Conservation (phyloP, 2,797 vertebrate genomes). For the Petrocephalus schoutedeni region DNA sequence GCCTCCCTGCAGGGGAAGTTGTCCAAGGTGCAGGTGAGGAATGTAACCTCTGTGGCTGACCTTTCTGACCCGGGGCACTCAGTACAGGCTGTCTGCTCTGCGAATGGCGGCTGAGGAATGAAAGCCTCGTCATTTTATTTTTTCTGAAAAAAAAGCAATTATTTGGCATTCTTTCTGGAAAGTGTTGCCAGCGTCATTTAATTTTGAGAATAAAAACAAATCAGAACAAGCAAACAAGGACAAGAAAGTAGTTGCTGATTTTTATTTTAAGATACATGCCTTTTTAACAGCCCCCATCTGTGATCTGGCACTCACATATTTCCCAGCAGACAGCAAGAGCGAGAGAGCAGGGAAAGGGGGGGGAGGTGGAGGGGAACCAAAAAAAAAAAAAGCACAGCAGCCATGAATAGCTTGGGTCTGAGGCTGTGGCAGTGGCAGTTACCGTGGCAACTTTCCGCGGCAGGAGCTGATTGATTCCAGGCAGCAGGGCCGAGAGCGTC, state of each 20-base stretch:
- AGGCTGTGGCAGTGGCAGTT: constrained; percentile 52
- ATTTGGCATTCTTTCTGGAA: not conserved
- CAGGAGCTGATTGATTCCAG: constrained; percentile 91
- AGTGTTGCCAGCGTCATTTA: not conserved
- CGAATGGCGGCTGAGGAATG: constrained; percentile 8
- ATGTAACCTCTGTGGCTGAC: constrained; percentile 33
- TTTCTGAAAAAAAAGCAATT: not conserved
- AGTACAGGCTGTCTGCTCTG: constrained; percentile 22
- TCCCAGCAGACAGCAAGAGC: constrained; percentile 29
- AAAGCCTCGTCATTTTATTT: not conserved
- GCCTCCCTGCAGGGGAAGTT: constrained; percentile 76
- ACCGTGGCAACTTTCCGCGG: constrained; percentile 69
- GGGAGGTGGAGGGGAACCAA: constrained; percentile 1
- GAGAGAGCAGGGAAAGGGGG: constrained; percentile 13
- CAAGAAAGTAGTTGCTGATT: not conserved
- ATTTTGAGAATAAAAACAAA: not conserved
- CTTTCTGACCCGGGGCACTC: not conserved
- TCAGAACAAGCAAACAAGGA: not conserved
- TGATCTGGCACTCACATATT: constrained; percentile 37
- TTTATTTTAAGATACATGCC: constrained; percentile 30
- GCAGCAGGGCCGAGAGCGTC: constrained; percentile 73
- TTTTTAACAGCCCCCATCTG: constrained; percentile 38
- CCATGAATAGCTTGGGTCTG: constrained; percentile 7
- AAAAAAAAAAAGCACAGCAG: not conserved
- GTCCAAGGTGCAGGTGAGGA: constrained; percentile 80